Evolutionary conservation across 2,888 invertebrate species (phyloP), one percentile per base, ranked within the genome.

Genomic region (Coenonympha arcania): DNA sequence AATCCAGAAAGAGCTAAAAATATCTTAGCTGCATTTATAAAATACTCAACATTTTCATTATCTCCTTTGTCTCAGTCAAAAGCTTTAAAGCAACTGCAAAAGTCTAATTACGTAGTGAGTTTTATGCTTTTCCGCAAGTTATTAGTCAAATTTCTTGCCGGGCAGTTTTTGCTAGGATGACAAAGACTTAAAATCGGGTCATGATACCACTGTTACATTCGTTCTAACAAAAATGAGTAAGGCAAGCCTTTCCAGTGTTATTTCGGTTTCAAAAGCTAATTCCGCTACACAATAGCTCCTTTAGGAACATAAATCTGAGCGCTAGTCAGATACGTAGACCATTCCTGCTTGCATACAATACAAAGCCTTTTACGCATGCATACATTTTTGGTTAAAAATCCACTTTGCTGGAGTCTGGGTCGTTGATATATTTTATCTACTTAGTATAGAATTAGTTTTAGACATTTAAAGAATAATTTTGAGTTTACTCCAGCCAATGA

Each of bases 271-370:
- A 28, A 46, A 46, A 46, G 50, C 45, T 45, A 37, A 41, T 50
- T 46, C 30, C 36, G 50, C 20, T 36, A 36, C 30, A 50, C 50
- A 50, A 46, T 46, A 30, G 50, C n/a, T 50, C 36, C 13, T 20
- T 4, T 30, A 9, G 34, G 18, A 41, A 45, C 47, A 50, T 48
- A 50, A 50, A 50, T 55, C 48, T 41, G 28, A 53, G 60, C 61
- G 59, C 60, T 57, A 44, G 31, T 36, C 42, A 40, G 40, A 45
- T 40, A 47, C 13, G n/a, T n/a, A n/a, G n/a, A n/a, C n/a, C n/a
- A n/a, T n/a, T n/a, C n/a, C n/a, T n/a, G n/a, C n/a, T n/a, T n/a
- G n/a, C n/a, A n/a, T n/a, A n/a, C n/a, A n/a, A n/a, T n/a, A n/a
- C n/a, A n/a, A n/a, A n/a, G n/a, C n/a, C n/a, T n/a, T n/a, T n/a